Percentiles rank a stretch among this genome's conserved stretches.
These are phyloP conservation scores for Grammomys surdaster DNA, from an alignment of 2,113 vertebrate genomes.

Conservation along the genomic window DNA sequence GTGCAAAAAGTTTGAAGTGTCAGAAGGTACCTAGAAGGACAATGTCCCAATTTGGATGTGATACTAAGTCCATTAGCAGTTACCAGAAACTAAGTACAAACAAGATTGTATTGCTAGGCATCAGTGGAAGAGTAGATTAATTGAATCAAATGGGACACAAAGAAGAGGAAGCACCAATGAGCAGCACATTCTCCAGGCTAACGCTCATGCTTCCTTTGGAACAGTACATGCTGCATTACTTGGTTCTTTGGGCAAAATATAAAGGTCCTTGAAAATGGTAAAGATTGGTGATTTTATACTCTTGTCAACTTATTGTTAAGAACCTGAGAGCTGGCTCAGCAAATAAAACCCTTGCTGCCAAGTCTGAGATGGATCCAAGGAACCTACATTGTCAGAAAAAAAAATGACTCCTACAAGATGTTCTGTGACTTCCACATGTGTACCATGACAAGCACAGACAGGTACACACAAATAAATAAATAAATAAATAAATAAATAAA, in stretches of 20 bases:
- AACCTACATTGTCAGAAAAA: background rate
- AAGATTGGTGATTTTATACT: slow-evolving; percentile 1
- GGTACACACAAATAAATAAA: background rate
- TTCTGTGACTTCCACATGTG: background rate
- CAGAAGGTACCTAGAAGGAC: background rate
- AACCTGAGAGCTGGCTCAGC: no score
- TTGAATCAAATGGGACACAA: background rate
- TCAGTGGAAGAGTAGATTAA: background rate
- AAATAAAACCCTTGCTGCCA: no score
- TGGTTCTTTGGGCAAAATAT: slow-evolving; percentile 46
- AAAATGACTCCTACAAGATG: background rate
- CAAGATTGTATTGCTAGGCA: background rate
- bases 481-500: background rate
- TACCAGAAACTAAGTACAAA: slow-evolving; percentile 25
- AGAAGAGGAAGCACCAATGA: background rate
- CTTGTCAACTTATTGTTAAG: background rate
- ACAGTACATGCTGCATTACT: background rate
- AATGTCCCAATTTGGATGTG: background rate
- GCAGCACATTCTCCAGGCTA: background rate
- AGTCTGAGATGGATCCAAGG: background rate
- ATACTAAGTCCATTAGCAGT: slow-evolving; percentile 43
- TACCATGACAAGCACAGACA: background rate
- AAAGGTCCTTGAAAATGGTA: background rate
- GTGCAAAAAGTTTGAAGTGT: background rate
- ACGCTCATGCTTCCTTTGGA: background rate